These are phyloP conservation scores for Orchesella cincta DNA, from an alignment of 1,140 invertebrate species.

Conservation along the genomic window DNA sequence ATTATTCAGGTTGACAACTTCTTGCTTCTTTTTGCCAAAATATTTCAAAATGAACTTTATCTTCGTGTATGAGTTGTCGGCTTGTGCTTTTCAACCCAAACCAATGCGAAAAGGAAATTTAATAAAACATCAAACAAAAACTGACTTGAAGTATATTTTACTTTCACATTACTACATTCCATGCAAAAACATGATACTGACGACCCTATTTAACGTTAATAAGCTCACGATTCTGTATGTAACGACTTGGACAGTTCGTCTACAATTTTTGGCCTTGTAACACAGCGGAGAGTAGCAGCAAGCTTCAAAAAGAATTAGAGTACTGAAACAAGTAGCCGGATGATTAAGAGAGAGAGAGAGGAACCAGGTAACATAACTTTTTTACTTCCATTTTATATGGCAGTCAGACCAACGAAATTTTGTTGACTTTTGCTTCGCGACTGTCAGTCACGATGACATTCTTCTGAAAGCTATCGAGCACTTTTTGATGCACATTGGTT, in stretches of 20 bases:
- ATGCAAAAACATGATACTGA: background rate
- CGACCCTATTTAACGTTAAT: slow-evolving; percentile 24
- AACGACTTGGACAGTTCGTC: background rate
- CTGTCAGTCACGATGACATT: slow-evolving; percentile 24
- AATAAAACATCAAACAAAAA: background rate
- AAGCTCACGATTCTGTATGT: slow-evolving; percentile 5
- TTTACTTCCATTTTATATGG: no score
- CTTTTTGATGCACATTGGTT: no score
- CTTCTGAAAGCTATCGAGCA: background rate
- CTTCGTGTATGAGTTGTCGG: no score
- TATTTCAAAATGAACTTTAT: background rate
- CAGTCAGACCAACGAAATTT: background rate
- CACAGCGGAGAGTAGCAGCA: background rate
- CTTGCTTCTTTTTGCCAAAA: background rate
- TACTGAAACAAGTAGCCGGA: background rate
- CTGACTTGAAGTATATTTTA: background rate
- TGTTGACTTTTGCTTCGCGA: slow-evolving; percentile 20
- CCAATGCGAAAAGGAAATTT: background rate
- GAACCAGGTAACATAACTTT: no score
- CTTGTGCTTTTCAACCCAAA: no score
- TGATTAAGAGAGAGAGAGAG: no score
- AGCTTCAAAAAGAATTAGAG: background rate
- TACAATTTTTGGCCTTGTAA: background rate
- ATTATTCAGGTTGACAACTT: background rate
- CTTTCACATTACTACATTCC: slow-evolving; percentile 3